These are phyloP conservation scores for Aleadryas rufinucha DNA, from an alignment of 2,113 vertebrate species.

Conservation along the genomic window DNA sequence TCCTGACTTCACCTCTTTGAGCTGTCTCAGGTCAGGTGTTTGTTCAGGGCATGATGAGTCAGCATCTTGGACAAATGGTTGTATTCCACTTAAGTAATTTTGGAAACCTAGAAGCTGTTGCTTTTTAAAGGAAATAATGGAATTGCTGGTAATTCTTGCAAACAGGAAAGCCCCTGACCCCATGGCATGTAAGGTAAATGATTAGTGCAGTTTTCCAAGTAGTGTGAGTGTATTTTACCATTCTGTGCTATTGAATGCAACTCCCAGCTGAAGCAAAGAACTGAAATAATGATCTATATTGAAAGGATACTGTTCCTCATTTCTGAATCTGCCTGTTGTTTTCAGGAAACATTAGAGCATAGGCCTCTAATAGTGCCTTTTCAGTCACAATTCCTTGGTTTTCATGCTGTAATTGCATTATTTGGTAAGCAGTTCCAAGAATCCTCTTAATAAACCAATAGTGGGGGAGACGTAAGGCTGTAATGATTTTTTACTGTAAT, in stretches of 20 bases:
- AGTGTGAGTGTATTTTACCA: not conserved
- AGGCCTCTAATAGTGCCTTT: not conserved
- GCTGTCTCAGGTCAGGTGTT: not conserved
- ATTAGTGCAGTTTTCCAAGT: not conserved
- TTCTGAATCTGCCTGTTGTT: not conserved
- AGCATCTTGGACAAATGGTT: not conserved
- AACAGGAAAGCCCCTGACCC: not conserved
- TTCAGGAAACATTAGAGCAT: not conserved
- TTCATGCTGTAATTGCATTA: not conserved
- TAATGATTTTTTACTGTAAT: not conserved
- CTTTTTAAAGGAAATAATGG: not conserved
- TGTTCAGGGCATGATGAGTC: not conserved
- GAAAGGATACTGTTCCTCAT: not conserved
- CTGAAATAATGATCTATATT: not conserved
- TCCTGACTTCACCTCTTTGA: not conserved
- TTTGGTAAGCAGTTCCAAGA: not conserved
- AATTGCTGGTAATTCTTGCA: not conserved
- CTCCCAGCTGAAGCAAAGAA: not conserved
- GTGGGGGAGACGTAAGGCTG: not conserved
- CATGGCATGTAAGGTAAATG: not conserved
- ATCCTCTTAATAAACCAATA: not conserved
- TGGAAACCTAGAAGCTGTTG: not conserved
- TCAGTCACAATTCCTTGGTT: not conserved
- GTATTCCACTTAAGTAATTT: not conserved
- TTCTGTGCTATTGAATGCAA: not conserved